A percentile compares a stretch with the other conserved stretches of the same genome.
Evolutionary conservation across 2,888 invertebrate species (phyloP).

Genomic region (Copidosoma aretas): DNA sequence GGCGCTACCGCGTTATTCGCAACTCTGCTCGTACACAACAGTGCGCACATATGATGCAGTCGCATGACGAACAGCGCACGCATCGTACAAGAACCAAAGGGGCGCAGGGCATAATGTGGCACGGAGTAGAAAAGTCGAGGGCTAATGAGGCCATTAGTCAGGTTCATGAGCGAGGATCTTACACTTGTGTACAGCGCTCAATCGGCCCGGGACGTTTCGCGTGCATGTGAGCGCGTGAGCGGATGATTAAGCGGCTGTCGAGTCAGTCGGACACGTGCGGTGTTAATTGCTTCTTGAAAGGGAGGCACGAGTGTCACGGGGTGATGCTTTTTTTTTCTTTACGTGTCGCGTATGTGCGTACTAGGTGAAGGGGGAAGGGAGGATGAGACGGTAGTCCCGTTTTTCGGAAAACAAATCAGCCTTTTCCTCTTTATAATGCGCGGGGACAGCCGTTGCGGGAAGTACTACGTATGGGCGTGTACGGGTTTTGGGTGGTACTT

Average conservation of each 20-base stretch:
- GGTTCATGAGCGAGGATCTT: slow-evolving; percentile 38
- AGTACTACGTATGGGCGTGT: too few species aligned
- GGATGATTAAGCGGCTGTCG: slow-evolving; percentile 52
- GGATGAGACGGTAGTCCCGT: neutral
- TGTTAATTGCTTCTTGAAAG: slow-evolving; percentile 50
- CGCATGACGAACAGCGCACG: slow-evolving; percentile 24
- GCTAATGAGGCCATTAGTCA: slow-evolving; percentile 46
- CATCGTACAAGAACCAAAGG: slow-evolving; percentile 16
- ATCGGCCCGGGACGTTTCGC: too few species aligned
- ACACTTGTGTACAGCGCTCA: slow-evolving; percentile 39
- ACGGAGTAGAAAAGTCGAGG: neutral
- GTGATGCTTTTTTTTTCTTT: too few species aligned
- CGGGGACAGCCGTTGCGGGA: too few species aligned
- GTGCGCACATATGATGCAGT: too few species aligned
- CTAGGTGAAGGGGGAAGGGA: too few species aligned
- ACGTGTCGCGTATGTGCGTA: too few species aligned
- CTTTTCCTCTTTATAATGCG: neutral
- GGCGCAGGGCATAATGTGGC: neutral
- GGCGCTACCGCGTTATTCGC: neutral
- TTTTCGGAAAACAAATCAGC: neutral
- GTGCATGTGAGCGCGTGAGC: slow-evolving; percentile 32
- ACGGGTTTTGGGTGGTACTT: too few species aligned
- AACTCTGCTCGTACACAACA: too few species aligned
- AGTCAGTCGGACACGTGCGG: slow-evolving; percentile 48
- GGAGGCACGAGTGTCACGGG: neutral